Evolutionary conservation across 92 coral and sea anemone genomes (phyloP), one percentile per base, ranked within the genome.

Genomic region (Parazoanthus atlanticus): DNA sequence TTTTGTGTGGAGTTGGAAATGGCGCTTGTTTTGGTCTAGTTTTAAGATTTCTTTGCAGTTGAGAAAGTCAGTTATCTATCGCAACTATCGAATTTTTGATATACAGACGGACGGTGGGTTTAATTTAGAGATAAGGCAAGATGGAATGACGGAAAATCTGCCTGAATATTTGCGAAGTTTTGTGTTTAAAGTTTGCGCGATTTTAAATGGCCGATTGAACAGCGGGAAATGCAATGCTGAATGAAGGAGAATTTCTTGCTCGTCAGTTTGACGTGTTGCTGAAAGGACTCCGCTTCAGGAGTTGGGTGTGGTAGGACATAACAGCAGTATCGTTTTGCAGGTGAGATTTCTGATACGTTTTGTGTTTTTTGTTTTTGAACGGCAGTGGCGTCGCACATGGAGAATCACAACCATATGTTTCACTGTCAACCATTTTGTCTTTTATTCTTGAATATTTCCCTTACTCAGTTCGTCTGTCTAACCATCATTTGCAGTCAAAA

Each of bases 151-250:
- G 69, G 69, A 61, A 61, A 61, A 61, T 21, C 1, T 23, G 17
- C 69, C 26, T 61, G 19, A 61, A 0, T 61, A 21, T 61, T 61
- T 21, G 8, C 26, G 26, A 61, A 61, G 25, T 71, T 74, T 74
- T 74, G 78, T 71, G n/a, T 74, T 74, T 21, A 15, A 29, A 29
- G 34, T 73, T 74, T 74, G 78, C 47, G 78, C 78, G 23, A 31
- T 74, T 74, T 9, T 17, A 8, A 72, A 31, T 31, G 21, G 41
- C 41, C 78, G 25, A 21, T 23, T 23, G 43, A 33, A 38, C 10
- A 36, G 25, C 29, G 43, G 26, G 28, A 75, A 75, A 36, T 3
- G 25, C 12, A 10, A 3, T 8, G 40, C 79, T 25, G 31, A 75
- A 41, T 36, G 79, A 25, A 21, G n/a, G 49, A 74, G 3, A 34